Conservation (phyloP, 1,140 invertebrate genomes). For the Pectinophora gossypiella region DNA sequence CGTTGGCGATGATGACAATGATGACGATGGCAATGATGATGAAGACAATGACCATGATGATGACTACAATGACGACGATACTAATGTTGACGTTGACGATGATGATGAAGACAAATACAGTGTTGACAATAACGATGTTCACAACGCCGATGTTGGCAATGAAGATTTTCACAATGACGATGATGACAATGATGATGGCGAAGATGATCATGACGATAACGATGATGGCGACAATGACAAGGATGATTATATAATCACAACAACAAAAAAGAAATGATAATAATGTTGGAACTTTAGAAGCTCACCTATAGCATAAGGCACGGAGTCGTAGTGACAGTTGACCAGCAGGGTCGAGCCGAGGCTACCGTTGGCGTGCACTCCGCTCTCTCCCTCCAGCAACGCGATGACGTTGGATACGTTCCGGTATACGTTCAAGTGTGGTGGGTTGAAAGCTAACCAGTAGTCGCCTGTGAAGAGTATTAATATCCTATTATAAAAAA, state of each 20-base stretch:
- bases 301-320: constrained; percentile 82
- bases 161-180: too few relatives aligned
- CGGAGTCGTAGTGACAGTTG: constrained; percentile 90
- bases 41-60: background rate
- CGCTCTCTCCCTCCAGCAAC: constrained; percentile 76
- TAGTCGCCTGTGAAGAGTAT: constrained; percentile 74
- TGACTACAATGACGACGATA: too few relatives aligned
- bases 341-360: constrained; percentile 77
- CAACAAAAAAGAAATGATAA: too few relatives aligned
- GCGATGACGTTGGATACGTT: constrained; percentile 82
- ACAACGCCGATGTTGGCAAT: too few relatives aligned
- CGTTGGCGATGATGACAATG: background rate
- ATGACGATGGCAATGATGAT: background rate
- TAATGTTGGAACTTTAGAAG: background rate
- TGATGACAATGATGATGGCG: too few relatives aligned
- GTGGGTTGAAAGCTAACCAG: constrained; percentile 52
- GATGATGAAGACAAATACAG: too few relatives aligned
- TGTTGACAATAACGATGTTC: too few relatives aligned
- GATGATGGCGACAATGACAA: too few relatives aligned
- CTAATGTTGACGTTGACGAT: too few relatives aligned
- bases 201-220: too few relatives aligned
- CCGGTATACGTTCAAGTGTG: constrained; percentile 72
- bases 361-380: constrained; percentile 46
- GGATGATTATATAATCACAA: too few relatives aligned
- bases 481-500: background rate